Evolutionary conservation across 2,113 vertebrate species (phyloP), one percentile per base, ranked within the genome.

Genomic region (Notarius lentiginosus): DNA sequence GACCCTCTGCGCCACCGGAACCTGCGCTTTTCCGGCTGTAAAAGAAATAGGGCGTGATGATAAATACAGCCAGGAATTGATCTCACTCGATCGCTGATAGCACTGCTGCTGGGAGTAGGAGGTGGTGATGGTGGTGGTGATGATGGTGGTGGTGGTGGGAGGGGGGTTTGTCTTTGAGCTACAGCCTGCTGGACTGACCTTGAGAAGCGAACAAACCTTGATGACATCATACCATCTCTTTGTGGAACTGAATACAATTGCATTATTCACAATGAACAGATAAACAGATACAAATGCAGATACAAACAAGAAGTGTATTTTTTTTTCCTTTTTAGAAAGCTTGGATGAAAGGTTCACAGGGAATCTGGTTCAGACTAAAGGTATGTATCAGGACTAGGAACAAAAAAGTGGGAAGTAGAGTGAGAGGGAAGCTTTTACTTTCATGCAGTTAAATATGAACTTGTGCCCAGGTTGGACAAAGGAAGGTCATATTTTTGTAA

Each of bases 41-140:
- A 92, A 88, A 91, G 88, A 90, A 93, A 93, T 91, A 93, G 92
- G 91, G 88, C 85, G 87, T 58, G 82, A 88, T 89, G 92, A 92
- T 92, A 92, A 93, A 91, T 89, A 91, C 89, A 90, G 91, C 88
- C 87, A 88, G 85, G 86, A 83, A 93, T 92, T 91, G 91, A 92
- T 93, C 91, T 90, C 89, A 89, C 90, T 93, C 89, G 84, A 49
- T 56, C n/a, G 88, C 90, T 90, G 91, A 90, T 90, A 88, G 85
- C 51, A 55, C 70, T 41, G 87, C 75, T 66, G 79, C 83, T 83
- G 86, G 87, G 30, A 22, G 41, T 17, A 12, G 55, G 55, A 41
- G 56, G 55, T 34, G 77, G 77, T 34, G 27, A 12, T 58, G 53
- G 53, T 10, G 15, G 8, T 58, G 27, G 51, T 24, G 15, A 15